Evolutionary conservation across 2,797 vertebrate species (phyloP), one percentile per base, ranked within the genome.

Genomic region (Argyrosomus regius): DNA sequence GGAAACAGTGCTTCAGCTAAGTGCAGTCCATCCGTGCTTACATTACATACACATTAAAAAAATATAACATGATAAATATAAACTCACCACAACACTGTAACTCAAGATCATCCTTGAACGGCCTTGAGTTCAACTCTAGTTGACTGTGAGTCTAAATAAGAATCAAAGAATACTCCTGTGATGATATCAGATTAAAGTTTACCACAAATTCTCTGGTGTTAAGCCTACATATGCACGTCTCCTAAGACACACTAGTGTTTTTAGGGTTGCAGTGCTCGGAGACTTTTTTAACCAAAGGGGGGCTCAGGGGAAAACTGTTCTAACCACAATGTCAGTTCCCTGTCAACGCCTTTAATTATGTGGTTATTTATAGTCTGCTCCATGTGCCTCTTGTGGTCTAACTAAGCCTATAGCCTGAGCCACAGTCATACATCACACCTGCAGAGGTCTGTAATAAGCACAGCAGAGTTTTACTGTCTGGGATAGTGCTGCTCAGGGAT

Each of bases 331-430:
- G 76, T 78, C 69, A 80, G 81, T 56, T 77, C 70, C 52, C 74
- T 79, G 77, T 85, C 88, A 80, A 46, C 85, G 26, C 81, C 82
- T 83, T 84, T 87, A 90, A 88, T 80, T 74, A 81, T 65, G 67
- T 76, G 74, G 79, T 82, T 87, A 82, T 90, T 85, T 83, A 86
- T 77, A 89, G 84, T 74, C 63, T 1, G 12, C 20, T 59, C 59
- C 13, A 18, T 65, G 56, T 59, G 78, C 62, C 58, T 82, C 72
- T 80, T 74, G 67, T 80, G 81, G 79, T 80, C 24, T 67, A 69
- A 65, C 59, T 79, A 64, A 79, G 63, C 53, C 58, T 31, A 11
- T 53, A 72, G 64, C 63, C 59, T 52, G 72, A 53, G 65, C 75
- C 57, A 58, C 65, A 56, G 48, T 60, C 73, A 46, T 43, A 60